Evolutionary conservation across 2,113 vertebrate genomes (phyloP), one percentile per base, ranked within the genome.

Genomic region (Sapajus apella): DNA sequence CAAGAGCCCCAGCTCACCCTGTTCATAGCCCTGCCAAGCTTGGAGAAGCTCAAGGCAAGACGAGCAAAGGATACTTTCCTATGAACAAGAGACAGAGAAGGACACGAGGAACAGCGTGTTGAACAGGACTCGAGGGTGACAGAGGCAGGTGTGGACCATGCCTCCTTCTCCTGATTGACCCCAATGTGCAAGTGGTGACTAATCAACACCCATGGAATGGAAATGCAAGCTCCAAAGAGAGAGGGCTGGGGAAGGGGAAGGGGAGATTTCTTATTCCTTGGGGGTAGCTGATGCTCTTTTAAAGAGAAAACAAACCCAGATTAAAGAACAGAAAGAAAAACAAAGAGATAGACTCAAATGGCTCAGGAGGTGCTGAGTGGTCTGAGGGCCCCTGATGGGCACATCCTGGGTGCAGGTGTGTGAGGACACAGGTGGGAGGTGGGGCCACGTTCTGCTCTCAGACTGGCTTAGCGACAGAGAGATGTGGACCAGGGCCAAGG

Each of bases 271-370:
- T 43, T 61, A 37, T 5, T 82, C 77, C 20, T 50, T 80, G 90
- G 92, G 95, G 95, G 58, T 27, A 92, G 83, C 79, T 94, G 70
- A 87, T 86, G 66, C 56, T 90, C 66, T 96, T 72, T 43, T 76
- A 47, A 87, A 14, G 43, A 94, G 97, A 92, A 97, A 97, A 96
- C 95, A 97, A 90, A 84, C 20, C 94, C 82, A 66, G 64, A 82
- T 73, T 64, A 97, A 94, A 93, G 61, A 88, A 68, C 4, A 32
- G 85, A 95, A 73, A 89, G 40, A 94, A 94, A 88, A 68, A 55
- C 47, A 87, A 16, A 52, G 0, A 87, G 61, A 89, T 43, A 50
- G n/a, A 14, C 17, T 61, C 58, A 43, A 43, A 87, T 30, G 14
- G 85, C 50, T 56, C 35, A 66, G 73, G 86, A 87, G 80, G 45